Evolutionary conservation across 2,888 invertebrate species (phyloP), one percentile per base, ranked within the genome.

Genomic region (Agrilus mali): DNA sequence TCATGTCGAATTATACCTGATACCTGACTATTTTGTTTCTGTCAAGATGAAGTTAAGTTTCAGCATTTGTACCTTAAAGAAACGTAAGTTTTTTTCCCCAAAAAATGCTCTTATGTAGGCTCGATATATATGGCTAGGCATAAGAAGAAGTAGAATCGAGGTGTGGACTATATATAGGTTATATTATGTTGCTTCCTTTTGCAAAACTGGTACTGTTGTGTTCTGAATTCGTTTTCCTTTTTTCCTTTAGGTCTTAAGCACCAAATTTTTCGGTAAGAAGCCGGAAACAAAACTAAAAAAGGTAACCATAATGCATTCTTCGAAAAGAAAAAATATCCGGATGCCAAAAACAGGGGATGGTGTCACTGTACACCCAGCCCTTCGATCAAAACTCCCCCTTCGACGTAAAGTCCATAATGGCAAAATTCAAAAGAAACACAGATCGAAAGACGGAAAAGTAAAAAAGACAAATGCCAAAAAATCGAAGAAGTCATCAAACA

Each of bases 271-370:
- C 59, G 85, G 87, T 58, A 89, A 88, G 57, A 76, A 79, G 51
- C 77, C 80, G 50, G 82, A 83, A 67, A 75, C 81, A 65, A 87
- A 89, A 68, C 73, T 86, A 57, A 87, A 88, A 67, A 83, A 86
- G 15, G 81, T 89, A 54, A 89, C 89, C 56, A 88, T 89, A 64
- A 86, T 89, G 60, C 89, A 89, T 74, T 87, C 86, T 62, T 86
- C 88, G 54, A 85, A 88, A 45, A 87, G 88, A 47, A 89, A 89
- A 71, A 87, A 88, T 10, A 88, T 88, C 50, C 78, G 88, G 20
- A 70, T 88, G 53, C 86, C 87, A 35, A 69, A 73, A 44, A 74
- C 73, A 47, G 84, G 82, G 48, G 80, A 84, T 49, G 77, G 77
- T 50, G 74, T 84, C 32, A 87, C 86, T 49, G 84, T 90, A 2